Evolutionary conservation across 2,888 invertebrate species (phyloP).

Genomic region (Leptinotarsa rubiginosa): DNA sequence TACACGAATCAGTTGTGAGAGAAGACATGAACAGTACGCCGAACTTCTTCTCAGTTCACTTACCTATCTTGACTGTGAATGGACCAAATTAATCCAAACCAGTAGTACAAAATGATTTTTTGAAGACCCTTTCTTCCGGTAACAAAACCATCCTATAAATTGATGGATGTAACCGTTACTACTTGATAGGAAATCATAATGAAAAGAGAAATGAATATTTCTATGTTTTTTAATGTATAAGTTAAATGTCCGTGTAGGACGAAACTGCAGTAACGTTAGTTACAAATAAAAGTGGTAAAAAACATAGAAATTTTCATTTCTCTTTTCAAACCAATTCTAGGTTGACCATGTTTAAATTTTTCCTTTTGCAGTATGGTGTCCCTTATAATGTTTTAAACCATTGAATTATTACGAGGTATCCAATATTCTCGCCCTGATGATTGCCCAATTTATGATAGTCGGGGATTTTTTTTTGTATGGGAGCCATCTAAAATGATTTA

Average conservation of each 20-base stretch:
- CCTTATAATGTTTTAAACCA: neutral
- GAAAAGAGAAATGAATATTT: no score
- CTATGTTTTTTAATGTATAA: no score
- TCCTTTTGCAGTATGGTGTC: neutral
- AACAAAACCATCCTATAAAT: neutral
- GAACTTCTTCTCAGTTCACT: neutral
- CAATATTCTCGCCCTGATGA: neutral
- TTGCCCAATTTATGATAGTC: neutral
- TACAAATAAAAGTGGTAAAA: no score
- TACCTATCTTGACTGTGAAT: neutral
- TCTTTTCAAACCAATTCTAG: no score
- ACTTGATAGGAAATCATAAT: no score
- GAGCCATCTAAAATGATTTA: neutral
- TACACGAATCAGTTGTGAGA: constrained; percentile 1
- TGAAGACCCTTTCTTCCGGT: neutral
- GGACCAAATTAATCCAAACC: neutral
- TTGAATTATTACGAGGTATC: neutral
- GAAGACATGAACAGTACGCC: neutral
- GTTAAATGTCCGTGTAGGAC: no score
- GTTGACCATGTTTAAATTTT: neutral
- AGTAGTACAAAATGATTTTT: neutral
- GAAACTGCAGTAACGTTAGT: no score
- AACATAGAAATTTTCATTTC: no score
- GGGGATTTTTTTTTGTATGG: neutral
- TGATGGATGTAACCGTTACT: no score